Base-by-base conservation (phyloP, 2,888 invertebrate genomes). In the Nymphalis polychloros region DNA sequence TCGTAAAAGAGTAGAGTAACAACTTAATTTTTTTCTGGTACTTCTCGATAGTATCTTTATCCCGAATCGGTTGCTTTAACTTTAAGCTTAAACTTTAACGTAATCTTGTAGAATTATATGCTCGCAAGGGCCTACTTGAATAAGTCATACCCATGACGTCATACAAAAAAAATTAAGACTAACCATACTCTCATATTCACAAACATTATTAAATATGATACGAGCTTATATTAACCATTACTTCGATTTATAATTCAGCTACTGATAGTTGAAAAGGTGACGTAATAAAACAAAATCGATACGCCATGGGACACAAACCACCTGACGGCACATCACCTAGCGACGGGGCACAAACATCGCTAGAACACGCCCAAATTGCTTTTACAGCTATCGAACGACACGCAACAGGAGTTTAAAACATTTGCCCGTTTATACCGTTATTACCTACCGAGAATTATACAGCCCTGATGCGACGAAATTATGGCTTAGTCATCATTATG, bases 281-380 rank as follows among this genome's bases (percentile, higher is more conserved):
- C 68, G 70, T 74, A 68, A 62, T 67, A 55, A 62, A 64, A 75
- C 69, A 79, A 81, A 85, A 88, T 88, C 88, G 79, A 89, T 88
- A 85, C 48, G 71, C 69, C 75, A 78, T 79, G 85, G 82, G 84
- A 88, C 78, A 74, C 72, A 67, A 72, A 72, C 77, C 87, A 86
- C 84, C 84, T 87, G 88, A 72, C 80, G 75, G 73, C 71, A 62
- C 72, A 84, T 88, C 80, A 79, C 86, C 87, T 86, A 86, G 89
- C 87, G 81, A 88, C 89, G 75, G 72, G 71, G 69, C 69, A 69
- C 87, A 87, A 89, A 88, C 88, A 88, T 53, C 71, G 69, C 75
- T 66, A 72, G 70, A 72, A 70, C 69, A 71, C 76, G 76, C 77
- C 79, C 76, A 79, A 84, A 82, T 83, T 81, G 75, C 75, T 74